Percentiles rank a stretch among this genome's conserved stretches.
Evolutionary conservation across 2,113 vertebrate species (phyloP).

Genomic region (Pterocles gutturalis): DNA sequence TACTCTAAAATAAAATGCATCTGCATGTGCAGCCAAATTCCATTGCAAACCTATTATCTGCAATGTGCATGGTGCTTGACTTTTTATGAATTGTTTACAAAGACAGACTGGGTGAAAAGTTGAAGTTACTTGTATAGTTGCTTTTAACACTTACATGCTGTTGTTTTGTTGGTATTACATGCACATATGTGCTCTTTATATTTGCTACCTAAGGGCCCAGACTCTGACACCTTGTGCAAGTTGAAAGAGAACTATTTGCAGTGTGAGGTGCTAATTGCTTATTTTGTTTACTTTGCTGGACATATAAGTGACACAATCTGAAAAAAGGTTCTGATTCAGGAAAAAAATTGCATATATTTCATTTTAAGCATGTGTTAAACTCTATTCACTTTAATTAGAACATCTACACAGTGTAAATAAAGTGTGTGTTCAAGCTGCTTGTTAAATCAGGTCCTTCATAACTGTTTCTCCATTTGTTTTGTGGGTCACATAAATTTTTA

Average conservation of each 20-base stretch:
- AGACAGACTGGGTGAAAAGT: not conserved
- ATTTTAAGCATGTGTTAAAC: slow-evolving; percentile 32
- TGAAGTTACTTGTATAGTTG: not conserved
- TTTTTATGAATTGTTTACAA: not conserved
- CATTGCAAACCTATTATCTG: not conserved
- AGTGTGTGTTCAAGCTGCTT: not conserved
- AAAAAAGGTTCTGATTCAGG: slow-evolving; percentile 52
- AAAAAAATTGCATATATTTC: slow-evolving; percentile 43
- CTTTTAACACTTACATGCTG: not conserved
- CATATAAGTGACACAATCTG: slow-evolving; percentile 42
- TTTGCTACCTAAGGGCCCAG: slow-evolving; percentile 1
- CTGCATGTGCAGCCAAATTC: not conserved
- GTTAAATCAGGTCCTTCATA: not conserved
- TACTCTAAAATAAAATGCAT: not conserved
- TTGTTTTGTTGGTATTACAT: not conserved
- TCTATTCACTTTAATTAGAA: slow-evolving; percentile 27
- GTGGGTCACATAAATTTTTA: not conserved
- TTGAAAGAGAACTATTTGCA: slow-evolving; percentile 47
- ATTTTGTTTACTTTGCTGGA: slow-evolving; percentile 52
- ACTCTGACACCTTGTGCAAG: slow-evolving; percentile 1
- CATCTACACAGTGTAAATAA: slow-evolving; percentile 38
- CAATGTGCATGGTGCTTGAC: accelerated
- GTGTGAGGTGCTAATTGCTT: slow-evolving; percentile 46
- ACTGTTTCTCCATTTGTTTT: not conserved
- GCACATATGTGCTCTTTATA: not conserved